Conservation (phyloP, 92 coral and sea anemone genomes). For the Diadumene lineata region DNA sequence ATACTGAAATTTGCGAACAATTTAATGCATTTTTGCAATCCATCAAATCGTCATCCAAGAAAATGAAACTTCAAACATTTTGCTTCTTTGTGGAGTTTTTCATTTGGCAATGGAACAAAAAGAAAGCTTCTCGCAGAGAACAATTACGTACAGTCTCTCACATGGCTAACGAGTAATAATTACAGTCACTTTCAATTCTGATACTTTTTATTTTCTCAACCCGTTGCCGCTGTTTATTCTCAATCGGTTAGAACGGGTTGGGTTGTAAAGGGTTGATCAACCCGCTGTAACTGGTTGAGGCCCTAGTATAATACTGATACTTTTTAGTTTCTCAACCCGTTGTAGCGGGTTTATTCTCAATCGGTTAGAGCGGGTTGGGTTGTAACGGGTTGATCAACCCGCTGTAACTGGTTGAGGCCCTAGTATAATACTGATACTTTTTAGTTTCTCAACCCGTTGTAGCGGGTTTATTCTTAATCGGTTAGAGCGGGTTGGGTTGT, state of each 20-base stretch:
- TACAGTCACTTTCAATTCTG: not conserved
- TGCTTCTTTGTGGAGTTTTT: slow-evolving; percentile 13
- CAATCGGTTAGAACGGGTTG: not conserved
- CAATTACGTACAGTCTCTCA: not conserved
- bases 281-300: no score
- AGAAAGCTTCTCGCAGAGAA: not conserved
- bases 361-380: no score
- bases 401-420: no score
- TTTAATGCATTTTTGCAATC: not conserved
- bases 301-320: no score
- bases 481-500: no score
- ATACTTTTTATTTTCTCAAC: no score
- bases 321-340: no score
- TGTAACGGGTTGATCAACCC: no score
- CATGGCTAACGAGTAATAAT: not conserved
- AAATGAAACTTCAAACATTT: slow-evolving; percentile 11
- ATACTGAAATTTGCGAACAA: slow-evolving; percentile 9
- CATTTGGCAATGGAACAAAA: slow-evolving; percentile 20
- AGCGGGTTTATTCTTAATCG: no score
- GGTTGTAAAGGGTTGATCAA: not conserved
- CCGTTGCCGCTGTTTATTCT: not conserved
- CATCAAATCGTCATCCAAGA: not conserved
- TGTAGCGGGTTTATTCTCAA: no score
- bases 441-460: no score
- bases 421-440: no score